Evolutionary conservation across 2,797 vertebrate species (phyloP).

Genomic region (Sebastes dallii): DNA sequence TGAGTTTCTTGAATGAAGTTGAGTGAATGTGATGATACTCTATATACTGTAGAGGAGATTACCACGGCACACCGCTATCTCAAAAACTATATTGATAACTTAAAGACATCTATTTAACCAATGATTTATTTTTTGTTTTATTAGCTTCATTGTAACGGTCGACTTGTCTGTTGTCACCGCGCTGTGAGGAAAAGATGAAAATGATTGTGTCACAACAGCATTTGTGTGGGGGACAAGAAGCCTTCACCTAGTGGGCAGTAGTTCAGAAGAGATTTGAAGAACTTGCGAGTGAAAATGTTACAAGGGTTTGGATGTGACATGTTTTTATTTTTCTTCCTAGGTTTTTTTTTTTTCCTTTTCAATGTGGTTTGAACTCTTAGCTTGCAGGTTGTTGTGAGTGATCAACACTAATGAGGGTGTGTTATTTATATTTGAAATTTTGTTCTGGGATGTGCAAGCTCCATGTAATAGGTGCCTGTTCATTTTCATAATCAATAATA

Average conservation of each 20-base stretch:
- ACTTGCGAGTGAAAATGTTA: conserved; percentile 55
- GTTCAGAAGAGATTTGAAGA: conserved; percentile 50
- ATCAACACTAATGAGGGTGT: conserved; percentile 77
- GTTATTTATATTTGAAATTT: conserved; percentile 79
- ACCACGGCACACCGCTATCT: conserved; percentile 70
- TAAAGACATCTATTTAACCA: conserved; percentile 71
- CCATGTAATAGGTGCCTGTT: conserved; percentile 86
- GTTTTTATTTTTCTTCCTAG: conserved; percentile 14
- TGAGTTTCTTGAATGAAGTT: conserved; percentile 67
- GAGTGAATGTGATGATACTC: conserved; percentile 76
- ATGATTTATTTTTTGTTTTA: conserved; percentile 34
- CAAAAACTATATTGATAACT: conserved; percentile 66
- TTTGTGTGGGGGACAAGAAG: conserved; percentile 36
- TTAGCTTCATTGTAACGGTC: conserved; percentile 51
- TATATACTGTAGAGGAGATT: conserved; percentile 69
- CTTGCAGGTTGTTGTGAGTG: conserved; percentile 78
- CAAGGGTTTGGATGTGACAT: conserved; percentile 51
- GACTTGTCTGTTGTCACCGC: conserved; percentile 41
- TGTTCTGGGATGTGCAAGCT: conserved; percentile 83
- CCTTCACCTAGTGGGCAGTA: conserved; percentile 43
- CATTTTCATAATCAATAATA: conserved; percentile 86
- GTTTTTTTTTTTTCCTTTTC: conserved; percentile 37
- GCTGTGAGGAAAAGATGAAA: conserved; percentile 44
- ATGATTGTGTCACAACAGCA: conserved; percentile 56
- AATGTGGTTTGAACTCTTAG: conserved; percentile 76